Percentiles rank a stretch among this genome's conserved stretches.
These are phyloP conservation scores for Steinernema scapterisci DNA, from an alignment of 2,888 invertebrate genomes.

Conservation along the genomic window DNA sequence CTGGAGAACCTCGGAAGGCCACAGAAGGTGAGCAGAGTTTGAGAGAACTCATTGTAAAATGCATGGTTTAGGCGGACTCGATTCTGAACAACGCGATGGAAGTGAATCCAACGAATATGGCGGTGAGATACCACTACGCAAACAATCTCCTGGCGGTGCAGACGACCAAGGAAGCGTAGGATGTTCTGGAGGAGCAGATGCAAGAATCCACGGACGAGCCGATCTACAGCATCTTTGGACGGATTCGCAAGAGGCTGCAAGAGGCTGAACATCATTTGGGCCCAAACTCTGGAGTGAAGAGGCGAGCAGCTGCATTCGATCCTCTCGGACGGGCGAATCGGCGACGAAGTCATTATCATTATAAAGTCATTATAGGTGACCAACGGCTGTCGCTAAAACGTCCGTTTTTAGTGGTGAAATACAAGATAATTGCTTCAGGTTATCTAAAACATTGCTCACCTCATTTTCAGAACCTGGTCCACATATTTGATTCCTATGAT, in stretches of 20 bases:
- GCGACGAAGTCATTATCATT: too few relatives aligned
- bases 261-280: slow-evolving; percentile 99
- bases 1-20: slow-evolving; percentile 40
- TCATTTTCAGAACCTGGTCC: too few relatives aligned
- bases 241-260: slow-evolving; percentile 90
- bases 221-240: slow-evolving; percentile 93
- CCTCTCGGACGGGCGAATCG: background rate
- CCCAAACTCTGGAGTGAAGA: slow-evolving; percentile 90
- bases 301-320: slow-evolving; percentile 49
- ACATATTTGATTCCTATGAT: too few relatives aligned
- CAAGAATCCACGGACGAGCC: slow-evolving; percentile 90
- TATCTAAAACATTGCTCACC: too few relatives aligned
- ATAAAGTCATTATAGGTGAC: too few relatives aligned
- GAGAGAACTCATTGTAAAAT: background rate
- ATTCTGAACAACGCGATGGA: slow-evolving; percentile 83
- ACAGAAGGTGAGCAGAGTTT: slow-evolving; percentile 34
- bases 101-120: slow-evolving; percentile 85
- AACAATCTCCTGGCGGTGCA: slow-evolving; percentile 89
- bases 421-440: too few relatives aligned
- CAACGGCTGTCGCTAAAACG: too few relatives aligned
- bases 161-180: slow-evolving; percentile 83
- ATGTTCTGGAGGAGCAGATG: slow-evolving; percentile 89
- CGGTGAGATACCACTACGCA: slow-evolving; percentile 84
- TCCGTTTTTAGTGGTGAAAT: too few relatives aligned
- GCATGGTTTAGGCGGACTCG: slow-evolving; percentile 45